Percentiles rank a stretch among this genome's conserved stretches.
phyloP scores from a whole-genome alignment of 2,797 vertebrate genomes.

The Fundulus diaphanus region DNA sequence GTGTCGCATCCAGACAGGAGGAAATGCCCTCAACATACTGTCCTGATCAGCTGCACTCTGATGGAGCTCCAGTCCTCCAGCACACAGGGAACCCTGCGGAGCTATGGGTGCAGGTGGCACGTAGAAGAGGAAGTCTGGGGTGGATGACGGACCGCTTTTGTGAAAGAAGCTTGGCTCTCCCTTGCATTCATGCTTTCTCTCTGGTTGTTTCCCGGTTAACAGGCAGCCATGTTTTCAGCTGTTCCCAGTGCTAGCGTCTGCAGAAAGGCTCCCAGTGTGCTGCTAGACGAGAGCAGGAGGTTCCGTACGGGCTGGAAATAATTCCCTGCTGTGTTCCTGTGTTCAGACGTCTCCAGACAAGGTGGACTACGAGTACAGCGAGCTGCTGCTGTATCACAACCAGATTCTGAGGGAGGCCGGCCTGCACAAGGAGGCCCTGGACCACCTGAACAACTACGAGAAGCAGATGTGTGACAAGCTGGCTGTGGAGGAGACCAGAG shows the following conservation, averaged over 20 bases:
- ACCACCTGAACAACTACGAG: constrained; percentile 95
- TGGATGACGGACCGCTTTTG: too few species aligned
- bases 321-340: neutral
- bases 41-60: too few species aligned
- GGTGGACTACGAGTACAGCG: constrained; percentile 99
- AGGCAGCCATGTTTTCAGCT: neutral
- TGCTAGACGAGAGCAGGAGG: neutral
- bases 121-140: too few species aligned
- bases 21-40: too few species aligned
- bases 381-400: constrained; percentile 97
- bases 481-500: constrained; percentile 97
- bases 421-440: constrained; percentile 93
- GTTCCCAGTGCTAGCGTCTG: neutral
- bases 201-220: neutral
- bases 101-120: too few species aligned
- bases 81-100: too few species aligned
- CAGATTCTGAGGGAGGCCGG: constrained; percentile 97
- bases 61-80: too few species aligned
- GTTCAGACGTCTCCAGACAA: constrained; percentile 96
- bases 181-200: too few species aligned
- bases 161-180: too few species aligned
- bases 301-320: neutral
- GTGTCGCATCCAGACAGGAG: constrained; percentile 25
- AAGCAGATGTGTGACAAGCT: constrained; percentile 99
- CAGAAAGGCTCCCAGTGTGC: neutral